Conservation (phyloP, 2,797 vertebrate species). For the Phyllotis vaccarum region DNA sequence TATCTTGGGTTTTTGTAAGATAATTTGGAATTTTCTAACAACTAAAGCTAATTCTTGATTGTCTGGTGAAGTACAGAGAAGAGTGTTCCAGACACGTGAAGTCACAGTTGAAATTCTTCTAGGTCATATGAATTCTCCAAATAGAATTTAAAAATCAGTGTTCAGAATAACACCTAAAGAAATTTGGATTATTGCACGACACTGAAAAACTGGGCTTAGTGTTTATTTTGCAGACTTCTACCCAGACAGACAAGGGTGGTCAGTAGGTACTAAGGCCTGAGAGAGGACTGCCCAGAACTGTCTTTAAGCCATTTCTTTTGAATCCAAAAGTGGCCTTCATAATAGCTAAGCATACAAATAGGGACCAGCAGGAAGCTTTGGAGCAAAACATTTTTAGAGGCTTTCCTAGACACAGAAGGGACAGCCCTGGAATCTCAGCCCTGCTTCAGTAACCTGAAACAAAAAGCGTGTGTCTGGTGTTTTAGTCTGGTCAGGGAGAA, state of each 20-base stretch:
- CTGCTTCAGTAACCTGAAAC: neutral
- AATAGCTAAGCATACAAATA: neutral
- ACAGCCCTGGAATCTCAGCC: neutral
- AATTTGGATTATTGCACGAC: neutral
- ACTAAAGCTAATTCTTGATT: neutral
- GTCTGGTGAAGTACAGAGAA: neutral
- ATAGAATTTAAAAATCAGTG: slow-evolving; percentile 1
- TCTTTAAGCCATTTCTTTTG: neutral
- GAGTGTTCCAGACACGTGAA: neutral
- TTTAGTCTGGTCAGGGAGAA: neutral
- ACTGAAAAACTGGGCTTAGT: neutral
- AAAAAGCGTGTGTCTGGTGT: neutral
- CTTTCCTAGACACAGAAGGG: slow-evolving; percentile 26
- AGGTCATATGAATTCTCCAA: neutral
- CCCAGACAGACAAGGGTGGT: neutral
- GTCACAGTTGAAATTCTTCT: neutral
- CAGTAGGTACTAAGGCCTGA: neutral
- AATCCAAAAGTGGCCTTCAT: slow-evolving; percentile 28
- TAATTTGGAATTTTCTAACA: slow-evolving; percentile 2
- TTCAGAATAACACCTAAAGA: neutral
- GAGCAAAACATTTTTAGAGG: neutral
- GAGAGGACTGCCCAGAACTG: neutral
- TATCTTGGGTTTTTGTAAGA: neutral
- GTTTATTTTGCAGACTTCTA: neutral
- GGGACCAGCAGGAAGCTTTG: neutral